Conservation (phyloP, 1,140 invertebrate species). For the Temnothorax nylanderi region DNA sequence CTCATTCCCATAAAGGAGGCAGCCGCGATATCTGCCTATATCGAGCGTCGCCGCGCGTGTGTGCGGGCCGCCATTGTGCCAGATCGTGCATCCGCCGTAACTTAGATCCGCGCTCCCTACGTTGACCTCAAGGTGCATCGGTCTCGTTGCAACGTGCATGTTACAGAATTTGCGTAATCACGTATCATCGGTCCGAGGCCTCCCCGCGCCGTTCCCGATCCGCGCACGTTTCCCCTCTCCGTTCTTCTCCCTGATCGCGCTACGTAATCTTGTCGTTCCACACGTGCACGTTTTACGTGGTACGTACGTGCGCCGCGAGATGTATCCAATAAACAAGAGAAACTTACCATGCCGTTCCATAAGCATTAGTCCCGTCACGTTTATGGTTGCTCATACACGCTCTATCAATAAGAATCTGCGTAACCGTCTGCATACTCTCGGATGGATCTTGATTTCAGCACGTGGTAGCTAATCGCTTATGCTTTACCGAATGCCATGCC, state of each 20-base stretch:
- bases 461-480: conserved; percentile 35
- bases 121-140: conserved; percentile 77
- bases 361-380: conserved; percentile 27
- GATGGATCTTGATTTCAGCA: conserved; percentile 43
- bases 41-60: neutral
- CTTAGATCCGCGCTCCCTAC: conserved; percentile 57
- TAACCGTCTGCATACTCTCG: conserved; percentile 24
- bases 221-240: neutral
- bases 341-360: conserved; percentile 50
- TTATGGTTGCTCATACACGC: conserved; percentile 17
- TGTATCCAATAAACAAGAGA: conserved; percentile 52
- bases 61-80: conserved; percentile 21
- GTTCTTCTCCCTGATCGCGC: neutral
- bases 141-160: conserved; percentile 77
- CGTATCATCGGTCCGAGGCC: conserved; percentile 78
- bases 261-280: conserved; percentile 39
- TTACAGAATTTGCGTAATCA: conserved; percentile 82
- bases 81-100: conserved; percentile 47
- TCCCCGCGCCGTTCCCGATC: neutral
- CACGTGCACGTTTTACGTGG: conserved; percentile 1
- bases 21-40: conserved; percentile 7
- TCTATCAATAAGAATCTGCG: conserved; percentile 52
- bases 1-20: conserved; percentile 70
- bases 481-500: conserved; percentile 11
- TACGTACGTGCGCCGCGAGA: neutral